These are phyloP conservation scores for Neodontobutis hainanensis DNA, from an alignment of 2,113 vertebrate genomes.

Conservation along the genomic window DNA sequence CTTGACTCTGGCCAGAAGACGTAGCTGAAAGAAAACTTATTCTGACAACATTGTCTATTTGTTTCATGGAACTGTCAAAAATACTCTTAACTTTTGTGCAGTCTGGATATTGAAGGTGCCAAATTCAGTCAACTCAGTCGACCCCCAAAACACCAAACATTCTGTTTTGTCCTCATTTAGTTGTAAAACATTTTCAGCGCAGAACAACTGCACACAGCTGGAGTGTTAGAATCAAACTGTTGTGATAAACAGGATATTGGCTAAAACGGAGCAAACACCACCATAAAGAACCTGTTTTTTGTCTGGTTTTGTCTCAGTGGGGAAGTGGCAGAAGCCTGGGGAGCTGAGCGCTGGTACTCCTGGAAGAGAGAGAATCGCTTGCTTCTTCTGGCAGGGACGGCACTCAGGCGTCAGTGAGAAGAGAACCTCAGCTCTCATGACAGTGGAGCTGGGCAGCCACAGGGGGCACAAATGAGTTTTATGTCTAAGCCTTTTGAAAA, in stretches of 20 bases:
- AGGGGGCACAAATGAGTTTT: slow-evolving; percentile 65
- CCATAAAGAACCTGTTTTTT: not conserved
- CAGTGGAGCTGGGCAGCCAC: slow-evolving; percentile 82
- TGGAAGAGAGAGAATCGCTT: slow-evolving; percentile 77
- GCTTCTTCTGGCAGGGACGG: slow-evolving; percentile 84
- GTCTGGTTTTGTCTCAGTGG: slow-evolving; percentile 60
- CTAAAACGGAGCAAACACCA: too few species aligned
- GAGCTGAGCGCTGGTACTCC: slow-evolving; percentile 73
- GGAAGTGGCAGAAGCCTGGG: slow-evolving; percentile 78
- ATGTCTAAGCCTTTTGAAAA: too few species aligned
- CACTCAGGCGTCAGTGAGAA: slow-evolving; percentile 79
- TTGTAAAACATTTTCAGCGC: too few species aligned
- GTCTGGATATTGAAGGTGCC: too few species aligned
- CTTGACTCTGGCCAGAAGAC: too few species aligned
- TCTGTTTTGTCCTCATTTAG: too few species aligned
- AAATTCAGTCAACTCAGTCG: too few species aligned
- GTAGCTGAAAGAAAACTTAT: too few species aligned
- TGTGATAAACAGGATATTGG: not conserved
- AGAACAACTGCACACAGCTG: not conserved
- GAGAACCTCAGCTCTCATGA: slow-evolving; percentile 83
- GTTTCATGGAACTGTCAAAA: too few species aligned
- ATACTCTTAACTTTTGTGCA: too few species aligned
- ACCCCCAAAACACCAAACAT: too few species aligned
- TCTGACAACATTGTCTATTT: too few species aligned
- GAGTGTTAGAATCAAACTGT: not conserved